Evolutionary conservation across 1,140 invertebrate species (phyloP), one percentile per base, ranked within the genome.

Genomic region (Drosophila murphyi): DNA sequence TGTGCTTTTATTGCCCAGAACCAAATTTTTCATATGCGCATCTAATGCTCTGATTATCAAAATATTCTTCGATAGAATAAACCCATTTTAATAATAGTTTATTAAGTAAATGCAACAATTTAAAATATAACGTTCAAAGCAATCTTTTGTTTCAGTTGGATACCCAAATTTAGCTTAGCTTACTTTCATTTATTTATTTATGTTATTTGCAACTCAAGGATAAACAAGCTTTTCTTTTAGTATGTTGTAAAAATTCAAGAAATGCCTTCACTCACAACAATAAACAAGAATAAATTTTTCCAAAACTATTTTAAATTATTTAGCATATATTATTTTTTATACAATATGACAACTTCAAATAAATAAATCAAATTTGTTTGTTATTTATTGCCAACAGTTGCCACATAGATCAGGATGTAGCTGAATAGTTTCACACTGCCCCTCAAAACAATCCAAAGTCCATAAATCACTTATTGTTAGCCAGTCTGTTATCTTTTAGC

Each of bases 391-490:
- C 5, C 20, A 6, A 48, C 31, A 8, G 10, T 8, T 5, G 34
- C 34, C 4, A 47, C 60, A 34, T 10, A 43, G 39, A 7, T 35
- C 6, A 2, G 20, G 32, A 34, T 29, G 8, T 5, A 34, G 3
- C 50, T 34, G n/a, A 32, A 56, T 56, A 56, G 54, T 41, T 56
- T 12, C 12, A 32, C 29, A 39, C 0, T 48, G 57, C 43, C 57
- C 31, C 45, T 4, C 1, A 6, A 50, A 34, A 32, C 34, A 62
- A 48, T 4, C 32, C 43, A 37, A 29, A 62, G 57, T 51, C 63
- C 67, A 81, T 85, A 85, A 86, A 85, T 85, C 81, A 86, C 64
- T 82, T 82, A 87, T 72, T 76, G 75, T 75, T 81, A 54, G 54
- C 41, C 52, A 28, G 45, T 56, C 45, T 31, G 51, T 55, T 55